These are phyloP conservation scores for Chaenocephalus aceratus DNA, from an alignment of 2,113 vertebrate genomes.

Conservation along the genomic window DNA sequence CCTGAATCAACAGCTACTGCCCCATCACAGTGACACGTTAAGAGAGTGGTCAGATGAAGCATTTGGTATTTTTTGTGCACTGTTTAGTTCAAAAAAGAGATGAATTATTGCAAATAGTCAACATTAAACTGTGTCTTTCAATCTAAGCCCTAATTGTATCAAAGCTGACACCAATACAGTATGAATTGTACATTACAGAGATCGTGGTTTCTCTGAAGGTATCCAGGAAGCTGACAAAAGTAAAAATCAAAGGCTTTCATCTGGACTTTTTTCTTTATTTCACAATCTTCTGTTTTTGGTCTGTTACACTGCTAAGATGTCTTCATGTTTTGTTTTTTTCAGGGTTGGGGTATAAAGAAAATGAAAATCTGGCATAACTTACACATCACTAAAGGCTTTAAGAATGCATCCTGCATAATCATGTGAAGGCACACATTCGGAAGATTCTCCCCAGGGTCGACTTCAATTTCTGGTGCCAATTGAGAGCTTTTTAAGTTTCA, in stretches of 20 bases:
- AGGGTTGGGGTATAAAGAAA: conserved; percentile 13
- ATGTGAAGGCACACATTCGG: conserved; percentile 42
- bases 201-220: not conserved
- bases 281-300: not conserved
- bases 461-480: conserved; percentile 54
- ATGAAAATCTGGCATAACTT: conserved; percentile 24
- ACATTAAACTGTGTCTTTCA: not conserved
- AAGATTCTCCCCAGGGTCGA: conserved; percentile 39
- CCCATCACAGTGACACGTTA: too few species aligned
- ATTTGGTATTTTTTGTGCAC: not conserved
- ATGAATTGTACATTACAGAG: not conserved
- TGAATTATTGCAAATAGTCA: not conserved
- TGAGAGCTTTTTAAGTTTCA: conserved; percentile 42
- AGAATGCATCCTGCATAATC: conserved; percentile 49
- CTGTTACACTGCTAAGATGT: conserved; percentile 1
- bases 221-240: conserved; percentile 18
- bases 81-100: not conserved
- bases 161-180: not conserved
- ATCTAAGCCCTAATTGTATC: not conserved
- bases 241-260: conserved; percentile 24
- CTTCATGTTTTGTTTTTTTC: conserved; percentile 16
- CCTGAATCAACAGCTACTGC: not conserved
- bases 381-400: conserved; percentile 42
- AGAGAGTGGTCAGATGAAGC: too few species aligned
- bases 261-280: conserved; percentile 7